Conservation (phyloP, 30 jellyfish, hydroid and myxozoan genomes). For the Aurelia aurita complex sp. Pacific region DNA sequence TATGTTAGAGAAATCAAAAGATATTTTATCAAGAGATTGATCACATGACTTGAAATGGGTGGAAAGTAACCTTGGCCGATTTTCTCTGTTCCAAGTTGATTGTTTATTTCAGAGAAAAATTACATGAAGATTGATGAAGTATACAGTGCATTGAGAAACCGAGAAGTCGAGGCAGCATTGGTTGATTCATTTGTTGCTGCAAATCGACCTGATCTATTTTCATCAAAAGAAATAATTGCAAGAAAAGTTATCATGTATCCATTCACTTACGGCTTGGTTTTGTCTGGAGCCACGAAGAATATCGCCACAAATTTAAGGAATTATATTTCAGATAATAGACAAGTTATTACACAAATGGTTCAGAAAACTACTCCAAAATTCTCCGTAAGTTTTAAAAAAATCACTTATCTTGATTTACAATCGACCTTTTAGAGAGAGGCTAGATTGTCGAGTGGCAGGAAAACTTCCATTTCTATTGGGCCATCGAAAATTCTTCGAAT, state of each 20-base stretch:
- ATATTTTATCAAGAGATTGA: too few relatives aligned
- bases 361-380: slow-evolving; percentile 23
- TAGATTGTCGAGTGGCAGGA: background rate
- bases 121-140: slow-evolving; percentile 45
- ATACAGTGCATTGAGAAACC: slow-evolving; percentile 32
- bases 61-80: too few relatives aligned
- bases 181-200: slow-evolving; percentile 67
- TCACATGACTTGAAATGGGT: too few relatives aligned
- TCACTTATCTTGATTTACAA: background rate
- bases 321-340: slow-evolving; percentile 42
- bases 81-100: too few relatives aligned
- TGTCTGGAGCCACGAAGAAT: slow-evolving; percentile 58
- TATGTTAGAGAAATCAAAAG: too few relatives aligned
- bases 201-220: slow-evolving; percentile 47
- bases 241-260: slow-evolving; percentile 30
- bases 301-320: slow-evolving; percentile 13
- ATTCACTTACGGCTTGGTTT: slow-evolving; percentile 49
- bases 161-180: slow-evolving; percentile 49
- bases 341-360: slow-evolving; percentile 34
- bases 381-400: slow-evolving; percentile 5
- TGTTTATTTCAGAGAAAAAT: slow-evolving; percentile 12
- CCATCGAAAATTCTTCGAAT: too few relatives aligned
- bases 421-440: background rate
- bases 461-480: too few relatives aligned
- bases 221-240: slow-evolving; percentile 19